phyloP scores from a whole-genome alignment of 2,888 invertebrate species.

The Nemotelus nigrinus region DNA sequence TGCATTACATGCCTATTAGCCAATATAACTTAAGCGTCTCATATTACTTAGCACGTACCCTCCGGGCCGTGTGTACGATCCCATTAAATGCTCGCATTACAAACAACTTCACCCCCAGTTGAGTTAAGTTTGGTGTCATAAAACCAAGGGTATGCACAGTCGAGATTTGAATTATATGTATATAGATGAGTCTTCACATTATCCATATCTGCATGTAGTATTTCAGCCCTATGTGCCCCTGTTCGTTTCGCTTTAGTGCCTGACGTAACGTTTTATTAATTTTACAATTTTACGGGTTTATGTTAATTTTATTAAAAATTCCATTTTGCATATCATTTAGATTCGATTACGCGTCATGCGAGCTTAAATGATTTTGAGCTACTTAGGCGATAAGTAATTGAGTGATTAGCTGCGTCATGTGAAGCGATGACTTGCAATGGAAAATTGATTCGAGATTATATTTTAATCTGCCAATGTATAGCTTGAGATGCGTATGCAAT shows the following conservation, averaged over 20 bases:
- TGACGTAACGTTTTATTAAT: slow-evolving; percentile 46
- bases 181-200: background rate
- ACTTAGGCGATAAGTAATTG: slow-evolving; percentile 49
- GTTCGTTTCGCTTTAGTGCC: background rate
- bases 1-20: slow-evolving; percentile 50
- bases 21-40: slow-evolving; percentile 39
- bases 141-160: slow-evolving; percentile 23
- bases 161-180: slow-evolving; percentile 1
- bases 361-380: slow-evolving; percentile 47
- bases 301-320: slow-evolving; percentile 49
- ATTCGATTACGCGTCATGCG: slow-evolving; percentile 46
- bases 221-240: background rate
- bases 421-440: background rate
- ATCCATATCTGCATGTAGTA: background rate
- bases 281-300: slow-evolving; percentile 50
- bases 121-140: slow-evolving; percentile 12
- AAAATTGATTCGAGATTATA: background rate
- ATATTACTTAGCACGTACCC: slow-evolving; percentile 47
- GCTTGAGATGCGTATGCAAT: too few relatives aligned
- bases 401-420: slow-evolving; percentile 26
- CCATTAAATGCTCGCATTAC: slow-evolving; percentile 49
- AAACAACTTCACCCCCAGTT: slow-evolving; percentile 33
- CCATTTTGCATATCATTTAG: slow-evolving; percentile 48
- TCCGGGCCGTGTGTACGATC: slow-evolving; percentile 33
- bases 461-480: too few relatives aligned